Percentiles rank a stretch among this genome's conserved stretches.
phyloP scores from a whole-genome alignment of 2,797 vertebrate species.

The Phaenicophaeus curvirostris region DNA sequence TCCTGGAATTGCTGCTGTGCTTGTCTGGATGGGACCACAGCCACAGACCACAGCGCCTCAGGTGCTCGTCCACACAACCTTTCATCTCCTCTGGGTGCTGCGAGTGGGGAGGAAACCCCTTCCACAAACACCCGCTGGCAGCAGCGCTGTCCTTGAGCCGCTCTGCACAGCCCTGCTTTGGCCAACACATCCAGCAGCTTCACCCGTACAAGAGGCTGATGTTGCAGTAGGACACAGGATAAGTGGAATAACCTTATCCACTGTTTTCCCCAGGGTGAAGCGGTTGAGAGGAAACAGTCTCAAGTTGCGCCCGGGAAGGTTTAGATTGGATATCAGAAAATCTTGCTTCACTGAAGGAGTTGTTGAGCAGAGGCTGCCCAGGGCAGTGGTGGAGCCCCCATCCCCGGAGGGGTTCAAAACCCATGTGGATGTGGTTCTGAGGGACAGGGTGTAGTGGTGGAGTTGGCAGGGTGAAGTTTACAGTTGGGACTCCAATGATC shows the following conservation, averaged over 20 bases:
- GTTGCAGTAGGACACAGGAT: rapidly evolving
- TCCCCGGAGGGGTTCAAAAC: no score
- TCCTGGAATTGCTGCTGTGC: background rate
- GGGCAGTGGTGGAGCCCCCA: no score
- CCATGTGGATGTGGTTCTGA: no score
- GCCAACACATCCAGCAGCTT: background rate
- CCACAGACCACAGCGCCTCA: background rate
- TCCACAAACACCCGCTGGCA: rapidly evolving
- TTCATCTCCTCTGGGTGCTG: background rate
- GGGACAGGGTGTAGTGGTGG: no score
- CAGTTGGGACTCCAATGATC: no score
- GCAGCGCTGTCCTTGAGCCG: background rate
- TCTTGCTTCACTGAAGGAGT: no score
- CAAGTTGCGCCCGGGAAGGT: no score
- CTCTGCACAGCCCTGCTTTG: background rate
- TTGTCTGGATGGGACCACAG: background rate
- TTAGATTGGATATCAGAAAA: no score
- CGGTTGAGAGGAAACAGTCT: no score
- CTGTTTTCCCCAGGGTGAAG: no score
- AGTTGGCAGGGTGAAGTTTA: no score
- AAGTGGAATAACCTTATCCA: rapidly evolving
- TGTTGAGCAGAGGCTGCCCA: no score
- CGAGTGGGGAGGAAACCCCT: background rate
- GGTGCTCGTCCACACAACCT: background rate
- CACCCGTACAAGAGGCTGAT: rapidly evolving